Evolutionary conservation across 2,797 vertebrate genomes (phyloP).

Genomic region (Naso thynnoides): DNA sequence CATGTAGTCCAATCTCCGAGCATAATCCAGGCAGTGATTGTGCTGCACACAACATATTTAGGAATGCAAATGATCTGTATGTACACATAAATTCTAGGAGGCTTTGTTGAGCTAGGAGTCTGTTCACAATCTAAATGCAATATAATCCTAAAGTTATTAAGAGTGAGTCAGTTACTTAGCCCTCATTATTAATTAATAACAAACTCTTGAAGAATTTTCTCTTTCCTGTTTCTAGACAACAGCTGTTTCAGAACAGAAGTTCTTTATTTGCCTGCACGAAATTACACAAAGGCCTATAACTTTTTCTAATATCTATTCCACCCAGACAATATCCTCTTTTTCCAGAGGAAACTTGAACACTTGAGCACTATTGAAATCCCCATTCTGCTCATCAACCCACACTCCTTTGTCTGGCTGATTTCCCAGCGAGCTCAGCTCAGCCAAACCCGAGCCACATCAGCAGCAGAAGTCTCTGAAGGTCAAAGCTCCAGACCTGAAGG

Average conservation of each 20-base stretch:
- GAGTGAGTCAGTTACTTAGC: constrained; percentile 1
- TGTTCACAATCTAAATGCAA: too few species aligned
- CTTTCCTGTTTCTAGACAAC: not conserved
- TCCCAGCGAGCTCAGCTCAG: constrained; percentile 57
- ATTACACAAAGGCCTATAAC: constrained; percentile 17
- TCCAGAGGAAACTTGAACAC: constrained; percentile 55
- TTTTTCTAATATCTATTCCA: constrained; percentile 31
- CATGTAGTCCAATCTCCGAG: too few species aligned
- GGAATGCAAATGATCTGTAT: too few species aligned
- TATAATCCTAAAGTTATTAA: not conserved
- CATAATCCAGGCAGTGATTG: too few species aligned
- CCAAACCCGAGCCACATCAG: constrained; percentile 73
- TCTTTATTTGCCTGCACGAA: constrained; percentile 26
- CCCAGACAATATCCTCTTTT: constrained; percentile 58
- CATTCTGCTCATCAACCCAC: constrained; percentile 63
- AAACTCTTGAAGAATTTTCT: not conserved
- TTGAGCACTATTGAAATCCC: constrained; percentile 55
- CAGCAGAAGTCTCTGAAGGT: constrained; percentile 69
- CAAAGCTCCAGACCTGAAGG: constrained; percentile 71
- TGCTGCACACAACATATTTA: too few species aligned
- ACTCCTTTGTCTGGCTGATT: constrained; percentile 59
- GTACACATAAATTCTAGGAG: too few species aligned
- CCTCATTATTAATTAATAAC: too few species aligned
- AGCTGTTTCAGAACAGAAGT: constrained; percentile 23
- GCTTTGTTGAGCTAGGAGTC: too few species aligned